A percentile compares a stretch with the other conserved stretches of the same genome.
phyloP scores from a whole-genome alignment of 2,113 vertebrate species.

The Ptilorrhoa leucosticta region DNA sequence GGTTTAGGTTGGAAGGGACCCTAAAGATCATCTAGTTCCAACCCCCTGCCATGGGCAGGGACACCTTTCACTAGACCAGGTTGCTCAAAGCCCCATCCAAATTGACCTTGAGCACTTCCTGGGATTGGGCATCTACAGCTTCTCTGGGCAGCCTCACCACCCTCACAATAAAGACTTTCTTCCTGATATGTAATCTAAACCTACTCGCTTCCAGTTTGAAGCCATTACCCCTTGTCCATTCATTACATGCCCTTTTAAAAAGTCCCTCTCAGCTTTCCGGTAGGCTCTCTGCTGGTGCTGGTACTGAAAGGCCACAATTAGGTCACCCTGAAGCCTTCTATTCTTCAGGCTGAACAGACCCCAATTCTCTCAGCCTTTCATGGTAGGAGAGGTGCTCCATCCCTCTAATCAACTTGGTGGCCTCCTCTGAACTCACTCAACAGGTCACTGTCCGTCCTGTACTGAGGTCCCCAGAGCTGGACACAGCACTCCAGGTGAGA shows the following conservation, averaged over 20 bases:
- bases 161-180: neutral
- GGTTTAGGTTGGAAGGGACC: neutral
- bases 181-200: neutral
- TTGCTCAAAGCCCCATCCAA: neutral
- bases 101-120: neutral
- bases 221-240: neutral
- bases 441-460: neutral
- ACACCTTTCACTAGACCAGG: neutral
- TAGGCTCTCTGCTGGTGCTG: neutral
- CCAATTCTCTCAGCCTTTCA: neutral
- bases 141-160: neutral
- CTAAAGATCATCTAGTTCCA: neutral
- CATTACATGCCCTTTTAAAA: neutral
- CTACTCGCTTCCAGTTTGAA: neutral
- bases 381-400: neutral
- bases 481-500: neutral
- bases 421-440: neutral
- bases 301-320: neutral
- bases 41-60: neutral
- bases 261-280: neutral
- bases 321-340: rapidly evolving
- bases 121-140: neutral
- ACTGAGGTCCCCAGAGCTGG: neutral
- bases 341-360: neutral
- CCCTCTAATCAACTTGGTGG: neutral